Percentiles rank a stretch among this genome's conserved stretches.
Evolutionary conservation across 1,140 invertebrate species (phyloP).

Genomic region (Anadara kagoshimensis): DNA sequence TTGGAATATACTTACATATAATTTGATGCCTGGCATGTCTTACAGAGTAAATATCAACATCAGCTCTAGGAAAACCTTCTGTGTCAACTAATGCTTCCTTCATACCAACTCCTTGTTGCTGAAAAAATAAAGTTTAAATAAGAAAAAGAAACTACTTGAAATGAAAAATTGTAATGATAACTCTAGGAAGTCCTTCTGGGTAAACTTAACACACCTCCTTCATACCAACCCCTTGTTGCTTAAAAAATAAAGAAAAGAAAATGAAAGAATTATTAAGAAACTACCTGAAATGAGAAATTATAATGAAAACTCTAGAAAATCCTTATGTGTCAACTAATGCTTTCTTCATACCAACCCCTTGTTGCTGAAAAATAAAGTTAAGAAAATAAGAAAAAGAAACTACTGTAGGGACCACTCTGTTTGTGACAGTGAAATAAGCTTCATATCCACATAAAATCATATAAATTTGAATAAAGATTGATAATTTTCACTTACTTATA

Average conservation of each 20-base stretch:
- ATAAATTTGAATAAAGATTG: too few species aligned
- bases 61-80: conserved; percentile 89
- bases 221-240: conserved; percentile 90
- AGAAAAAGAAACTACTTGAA: too few species aligned
- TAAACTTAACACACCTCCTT: conserved; percentile 86
- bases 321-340: conserved; percentile 90
- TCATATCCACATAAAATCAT: too few species aligned
- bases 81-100: conserved; percentile 87
- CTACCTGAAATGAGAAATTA: too few species aligned
- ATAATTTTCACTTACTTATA: too few species aligned
- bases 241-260: too few species aligned
- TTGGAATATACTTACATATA: conserved; percentile 83
- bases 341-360: conserved; percentile 87
- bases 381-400: too few species aligned
- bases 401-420: background rate
- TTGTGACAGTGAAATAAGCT: too few species aligned
- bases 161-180: background rate
- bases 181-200: conserved; percentile 87
- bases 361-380: conserved; percentile 80
- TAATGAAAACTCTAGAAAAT: conserved; percentile 81
- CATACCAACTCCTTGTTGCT: conserved; percentile 90
- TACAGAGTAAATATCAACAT: conserved; percentile 94
- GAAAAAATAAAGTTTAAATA: too few species aligned
- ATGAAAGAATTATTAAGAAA: too few species aligned
- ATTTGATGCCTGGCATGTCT: conserved; percentile 89